Base-by-base conservation (phyloP, 2,797 vertebrate genomes). In the Enteromius radiatus region DNA sequence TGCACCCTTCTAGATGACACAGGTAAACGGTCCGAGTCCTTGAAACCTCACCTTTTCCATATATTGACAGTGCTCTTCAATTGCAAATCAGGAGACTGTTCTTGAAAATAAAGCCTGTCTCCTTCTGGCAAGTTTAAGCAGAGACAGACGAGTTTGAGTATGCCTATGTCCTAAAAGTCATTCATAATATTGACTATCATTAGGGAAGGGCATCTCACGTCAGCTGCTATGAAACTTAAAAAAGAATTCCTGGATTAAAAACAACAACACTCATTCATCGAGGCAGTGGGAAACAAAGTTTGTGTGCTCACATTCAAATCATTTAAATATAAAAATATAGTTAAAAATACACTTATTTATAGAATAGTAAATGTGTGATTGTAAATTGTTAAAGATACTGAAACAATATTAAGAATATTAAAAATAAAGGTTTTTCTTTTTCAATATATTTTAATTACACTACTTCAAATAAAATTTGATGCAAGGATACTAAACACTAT, bases 151-250 rank as follows among this genome's bases (percentile, higher is more conserved):
- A 92, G 89, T 92, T 92, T 65, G 63, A 91, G 88, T 87, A 88
- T 85, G 87, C 90, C 93, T 91, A 93, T 94, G 94, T 94, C 93
- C 93, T 95, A 93, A 94, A 94, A 91, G 95, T 97, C 96, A 95
- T 96, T 95, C 95, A 94, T 94, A 92, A 93, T 97, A 98, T 98
- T 96, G 98, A 98, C 96, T 97, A 93, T 94, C 95, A 93, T 95
- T 92, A 95, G 92, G 92, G 92, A 91, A 94, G 97, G 88, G 97
- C 97, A 96, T 97, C 97, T 94, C 95, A 94, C 93, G 89, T 92
- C 93, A 93, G 38, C 81, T 14, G 80, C 84, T 89, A 84, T 82
- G 54, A 85, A 86, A 89, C 87, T 86, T 87, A 85, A 85, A 81
- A 81, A 74, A 82, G 84, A 59, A 75, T 28, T 38, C 9, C 54